Evolutionary conservation across 2,797 vertebrate species (phyloP), one percentile per base, ranked within the genome.

Genomic region (Sebastolobus altivelis): DNA sequence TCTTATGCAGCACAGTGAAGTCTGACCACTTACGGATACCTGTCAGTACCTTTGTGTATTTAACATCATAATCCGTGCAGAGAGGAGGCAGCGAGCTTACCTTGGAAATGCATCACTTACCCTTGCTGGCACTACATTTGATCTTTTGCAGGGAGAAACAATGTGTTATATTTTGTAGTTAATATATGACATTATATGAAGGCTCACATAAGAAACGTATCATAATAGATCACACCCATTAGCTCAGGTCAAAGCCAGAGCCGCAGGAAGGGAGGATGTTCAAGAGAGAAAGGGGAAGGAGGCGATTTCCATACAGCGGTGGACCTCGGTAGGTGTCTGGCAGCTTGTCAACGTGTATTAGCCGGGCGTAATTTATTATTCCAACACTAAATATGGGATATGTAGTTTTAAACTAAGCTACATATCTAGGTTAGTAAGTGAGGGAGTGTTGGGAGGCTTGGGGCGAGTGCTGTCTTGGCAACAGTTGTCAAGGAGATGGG

Each of bases 281-380:
- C 22, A 8, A 75, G 55, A 70, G n/a, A 70, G 52, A 80, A 63
- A 67, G 11, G 13, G 43, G 54, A 79, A 65, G 7, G 69, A 52
- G 6, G 6, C 18, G 25, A 1, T 40, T 80, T 40, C 69, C 69
- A 63, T 77, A 77, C 61, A 80, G 61, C 18, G 3, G 46, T 77
- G 66, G 79, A 77, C 82, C 89, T 83, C 12, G 2, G 90, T 90
- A 93, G 93, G 89, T 95, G 95, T 94, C 95, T 96, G 95, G 96
- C 95, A 95, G 94, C 80, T 90, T 81, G 87, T 89, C 75, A 84
- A 81, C 31, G 55, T 61, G 25, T 72, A 29, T 33, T 38, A n/a
- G 14, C 29, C 1, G 5, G 55, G n/a, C 4, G 10, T 38, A 11
- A 25, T 49, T 63, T 73, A 65, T 40, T 43, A 29, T 67, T 80